Evolutionary conservation across 1,140 invertebrate species (phyloP), one percentile per base, ranked within the genome.

Genomic region (Holcopasites calliopsidis): DNA sequence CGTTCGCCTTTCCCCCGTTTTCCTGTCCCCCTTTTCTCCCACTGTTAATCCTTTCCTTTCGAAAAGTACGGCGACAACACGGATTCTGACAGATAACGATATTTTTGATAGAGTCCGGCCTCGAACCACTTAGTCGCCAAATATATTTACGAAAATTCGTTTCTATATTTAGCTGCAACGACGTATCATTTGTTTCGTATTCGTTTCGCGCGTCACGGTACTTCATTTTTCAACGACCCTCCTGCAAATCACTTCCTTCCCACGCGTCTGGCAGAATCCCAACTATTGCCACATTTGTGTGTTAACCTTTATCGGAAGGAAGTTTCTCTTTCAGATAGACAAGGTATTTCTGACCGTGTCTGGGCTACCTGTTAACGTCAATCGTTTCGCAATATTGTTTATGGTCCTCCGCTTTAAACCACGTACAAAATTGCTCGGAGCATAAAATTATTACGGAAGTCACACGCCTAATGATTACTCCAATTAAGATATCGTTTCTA

Each of bases 231-330:
- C 52, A 57, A 0, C 47, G 13, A 31, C 26, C 10, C n/a, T 61
- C 26, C 72, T 21, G 31, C 47, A 42, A 49, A 54, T 26, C 62
- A 26, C 10, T 44, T 18, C 16, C 61, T n/a, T 54, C 71, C 52
- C 70, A 70, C 70, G 73, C 58, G 16, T 47, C 54, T 84, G 78
- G 81, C 77, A 80, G 10, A 26, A 62, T 18, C 40, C 61, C 82
- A 83, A 58, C 40, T 65, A 38, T 83, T 77, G 81, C 69, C 68
- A 80, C 74, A 75, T 54, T 80, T 58, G 65, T 66, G 61, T 83
- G 69, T 84, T 77, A 64, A 80, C 72, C 77, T 77, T 80, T 80
- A 75, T 76, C 61, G 76, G 60, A 74, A 61, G 71, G 50, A 71
- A 47, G 47, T 62, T 21, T 1, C 47, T 73, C 7, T 16, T 18